Percentiles rank a stretch among this genome's conserved stretches.
Conservation (phyloP, 1,140 invertebrate species). For the Yoshiicerus persimilis region DNA sequence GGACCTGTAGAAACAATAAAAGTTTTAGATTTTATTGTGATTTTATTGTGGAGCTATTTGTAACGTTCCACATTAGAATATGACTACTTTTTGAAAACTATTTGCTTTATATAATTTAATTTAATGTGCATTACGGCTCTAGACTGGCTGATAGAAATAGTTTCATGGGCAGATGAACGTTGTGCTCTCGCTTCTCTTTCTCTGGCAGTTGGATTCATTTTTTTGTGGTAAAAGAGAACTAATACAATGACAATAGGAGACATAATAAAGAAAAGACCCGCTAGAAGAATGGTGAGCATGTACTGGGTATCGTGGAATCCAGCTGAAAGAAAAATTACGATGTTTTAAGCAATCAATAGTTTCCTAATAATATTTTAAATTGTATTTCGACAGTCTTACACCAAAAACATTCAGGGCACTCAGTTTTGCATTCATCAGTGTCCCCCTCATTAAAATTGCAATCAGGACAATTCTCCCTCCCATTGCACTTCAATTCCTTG, state of each 20-base stretch:
- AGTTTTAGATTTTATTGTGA: not conserved
- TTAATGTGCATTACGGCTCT: too few species aligned
- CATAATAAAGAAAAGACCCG: constrained; percentile 24
- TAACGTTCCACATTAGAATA: too few species aligned
- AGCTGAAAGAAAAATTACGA: not conserved
- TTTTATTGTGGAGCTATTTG: too few species aligned
- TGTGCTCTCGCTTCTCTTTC: not conserved
- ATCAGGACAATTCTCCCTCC: not conserved
- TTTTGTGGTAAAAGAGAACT: not conserved
- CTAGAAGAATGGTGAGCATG: constrained; percentile 17
- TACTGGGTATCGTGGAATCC: constrained; percentile 1
- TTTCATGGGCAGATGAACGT: not conserved
- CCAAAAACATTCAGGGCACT: not conserved
- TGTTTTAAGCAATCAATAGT: not conserved
- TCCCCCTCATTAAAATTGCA: not conserved
- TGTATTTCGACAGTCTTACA: not conserved
- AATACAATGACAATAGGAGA: not conserved
- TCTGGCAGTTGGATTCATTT: not conserved
- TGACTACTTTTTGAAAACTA: too few species aligned
- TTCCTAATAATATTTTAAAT: not conserved
- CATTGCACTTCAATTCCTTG: not conserved
- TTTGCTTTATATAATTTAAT: too few species aligned
- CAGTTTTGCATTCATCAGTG: too few species aligned
- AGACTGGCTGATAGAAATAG: not conserved
- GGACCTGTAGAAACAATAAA: not conserved